A percentile compares a stretch with the other conserved stretches of the same genome.
Conservation (phyloP, 2,113 vertebrate genomes). For the Sinocyclocheilus maitianheensis region DNA sequence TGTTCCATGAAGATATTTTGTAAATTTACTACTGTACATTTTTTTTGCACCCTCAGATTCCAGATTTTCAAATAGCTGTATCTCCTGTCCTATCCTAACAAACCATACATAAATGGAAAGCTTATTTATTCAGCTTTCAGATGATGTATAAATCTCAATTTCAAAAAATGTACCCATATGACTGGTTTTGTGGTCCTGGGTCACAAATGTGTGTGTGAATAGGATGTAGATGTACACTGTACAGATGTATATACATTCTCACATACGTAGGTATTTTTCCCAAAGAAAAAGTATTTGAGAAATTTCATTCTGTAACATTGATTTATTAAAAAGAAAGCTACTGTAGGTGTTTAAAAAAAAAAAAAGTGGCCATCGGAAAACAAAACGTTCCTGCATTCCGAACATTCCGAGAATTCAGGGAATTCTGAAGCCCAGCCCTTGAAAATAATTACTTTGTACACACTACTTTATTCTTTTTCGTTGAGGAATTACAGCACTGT, state of each 20-base stretch:
- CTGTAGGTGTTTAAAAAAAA: slow-evolving; percentile 53
- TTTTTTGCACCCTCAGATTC: too few species aligned
- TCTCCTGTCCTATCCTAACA: too few species aligned
- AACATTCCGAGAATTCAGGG: slow-evolving; percentile 57
- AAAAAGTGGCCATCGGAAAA: slow-evolving; percentile 55
- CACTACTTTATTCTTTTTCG: neutral
- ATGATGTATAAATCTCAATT: too few species aligned
- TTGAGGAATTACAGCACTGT: slow-evolving; percentile 69
- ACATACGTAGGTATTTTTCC: slow-evolving; percentile 39
- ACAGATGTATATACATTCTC: slow-evolving; percentile 58
- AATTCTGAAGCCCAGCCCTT: slow-evolving; percentile 54
- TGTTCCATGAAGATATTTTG: too few species aligned
- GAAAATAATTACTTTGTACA: slow-evolving; percentile 64
- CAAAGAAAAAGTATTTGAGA: slow-evolving; percentile 26
- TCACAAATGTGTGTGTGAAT: slow-evolving; percentile 32
- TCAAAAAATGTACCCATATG: too few species aligned
- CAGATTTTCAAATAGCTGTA: too few species aligned
- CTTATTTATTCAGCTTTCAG: too few species aligned
- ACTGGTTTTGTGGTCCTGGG: too few species aligned
- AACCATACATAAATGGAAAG: too few species aligned
- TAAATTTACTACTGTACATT: too few species aligned
- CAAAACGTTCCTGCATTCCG: slow-evolving; percentile 47
- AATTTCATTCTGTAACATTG: slow-evolving; percentile 7
- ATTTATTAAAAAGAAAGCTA: slow-evolving; percentile 52
- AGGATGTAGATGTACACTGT: slow-evolving; percentile 51